These are phyloP conservation scores for Yponomeuta malinellus DNA, from an alignment of 2,888 invertebrate species.

Conservation along the genomic window DNA sequence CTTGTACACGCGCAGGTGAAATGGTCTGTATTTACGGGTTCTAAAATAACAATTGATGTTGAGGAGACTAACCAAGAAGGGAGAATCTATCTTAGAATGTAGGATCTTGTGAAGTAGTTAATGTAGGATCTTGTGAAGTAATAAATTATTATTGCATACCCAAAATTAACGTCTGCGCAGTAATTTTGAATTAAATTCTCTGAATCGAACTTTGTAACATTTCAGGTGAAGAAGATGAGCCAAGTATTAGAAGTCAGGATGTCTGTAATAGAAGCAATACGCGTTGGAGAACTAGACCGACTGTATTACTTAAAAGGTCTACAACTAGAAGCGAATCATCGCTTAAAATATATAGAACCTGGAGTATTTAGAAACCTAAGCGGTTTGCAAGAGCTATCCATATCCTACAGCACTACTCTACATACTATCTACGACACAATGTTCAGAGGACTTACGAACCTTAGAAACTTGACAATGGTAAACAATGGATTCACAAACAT, in stretches of 20 bases:
- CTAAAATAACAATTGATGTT: too few relatives aligned
- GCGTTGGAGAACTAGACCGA: conserved; percentile 54
- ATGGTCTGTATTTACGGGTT: too few relatives aligned
- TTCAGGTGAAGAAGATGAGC: conserved; percentile 39
- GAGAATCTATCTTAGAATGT: too few relatives aligned
- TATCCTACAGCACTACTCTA: conserved; percentile 72
- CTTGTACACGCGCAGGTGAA: too few relatives aligned
- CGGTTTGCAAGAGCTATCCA: conserved; percentile 65
- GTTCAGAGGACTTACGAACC: conserved; percentile 69
- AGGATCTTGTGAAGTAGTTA: too few relatives aligned
- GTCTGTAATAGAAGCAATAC: conserved; percentile 60
- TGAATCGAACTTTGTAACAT: not conserved
- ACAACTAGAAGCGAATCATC: conserved; percentile 73
- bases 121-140: too few relatives aligned
- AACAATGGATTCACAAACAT: conserved; percentile 73
- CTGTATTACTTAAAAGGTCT: conserved; percentile 54
- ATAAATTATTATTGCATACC: too few relatives aligned
- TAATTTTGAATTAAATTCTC: not conserved
- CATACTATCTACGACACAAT: conserved; percentile 51
- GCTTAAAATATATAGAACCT: conserved; percentile 61
- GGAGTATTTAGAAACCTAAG: conserved; percentile 66
- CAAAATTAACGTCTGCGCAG: not conserved
- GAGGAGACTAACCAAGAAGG: too few relatives aligned
- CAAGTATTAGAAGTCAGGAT: conserved; percentile 63
- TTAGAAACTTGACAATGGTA: conserved; percentile 66